These are phyloP conservation scores for Acanthosepion esculentum DNA, from an alignment of 2,888 invertebrate species.

Conservation along the genomic window DNA sequence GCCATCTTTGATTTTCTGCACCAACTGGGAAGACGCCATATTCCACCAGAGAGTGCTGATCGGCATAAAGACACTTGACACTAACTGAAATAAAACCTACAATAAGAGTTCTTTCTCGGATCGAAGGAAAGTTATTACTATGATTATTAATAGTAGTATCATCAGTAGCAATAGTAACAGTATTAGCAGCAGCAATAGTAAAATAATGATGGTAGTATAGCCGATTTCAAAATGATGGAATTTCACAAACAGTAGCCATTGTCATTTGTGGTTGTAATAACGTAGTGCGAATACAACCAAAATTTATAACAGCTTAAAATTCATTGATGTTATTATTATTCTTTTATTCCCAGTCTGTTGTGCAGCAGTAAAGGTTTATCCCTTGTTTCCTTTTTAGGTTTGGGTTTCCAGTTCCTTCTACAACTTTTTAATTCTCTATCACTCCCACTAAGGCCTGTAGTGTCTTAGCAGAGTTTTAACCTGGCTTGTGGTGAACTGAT, in stretches of 20 bases:
- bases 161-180: not conserved
- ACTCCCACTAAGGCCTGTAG: no score
- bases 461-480: no score
- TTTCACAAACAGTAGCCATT: not conserved
- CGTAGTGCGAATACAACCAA: no score
- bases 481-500: no score
- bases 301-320: no score
- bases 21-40: not conserved
- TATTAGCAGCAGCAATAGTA: not conserved
- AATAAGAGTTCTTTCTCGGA: not conserved
- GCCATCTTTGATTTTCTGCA: not conserved
- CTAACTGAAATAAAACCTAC: slow-evolving; percentile 21
- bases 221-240: not conserved
- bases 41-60: not conserved
- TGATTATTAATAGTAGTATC: not conserved
- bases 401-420: no score
- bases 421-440: no score
- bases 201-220: not conserved
- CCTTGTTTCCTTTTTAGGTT: no score
- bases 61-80: not conserved
- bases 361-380: no score
- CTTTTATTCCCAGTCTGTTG: no score
- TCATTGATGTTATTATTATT: no score
- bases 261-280: no score
- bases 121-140: not conserved